Evolutionary conservation across 2,888 invertebrate species (phyloP).

Genomic region (Eristalis pertinax): DNA sequence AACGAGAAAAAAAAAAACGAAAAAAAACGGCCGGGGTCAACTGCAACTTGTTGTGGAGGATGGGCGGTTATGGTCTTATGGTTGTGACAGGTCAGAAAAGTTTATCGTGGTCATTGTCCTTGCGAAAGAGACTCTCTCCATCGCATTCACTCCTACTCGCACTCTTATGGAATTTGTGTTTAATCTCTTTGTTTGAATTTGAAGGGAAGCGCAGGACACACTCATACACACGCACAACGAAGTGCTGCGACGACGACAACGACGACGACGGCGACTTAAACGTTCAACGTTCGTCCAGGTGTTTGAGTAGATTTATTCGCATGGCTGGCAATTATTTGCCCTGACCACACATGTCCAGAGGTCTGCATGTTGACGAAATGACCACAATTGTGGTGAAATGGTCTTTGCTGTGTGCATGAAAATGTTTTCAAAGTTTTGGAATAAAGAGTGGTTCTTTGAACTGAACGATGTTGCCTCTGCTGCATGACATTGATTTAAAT

Average conservation of each 20-base stretch:
- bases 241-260: neutral
- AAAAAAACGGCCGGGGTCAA: slow-evolving; percentile 53
- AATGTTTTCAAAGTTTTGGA: neutral
- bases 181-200: slow-evolving; percentile 59
- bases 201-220: neutral
- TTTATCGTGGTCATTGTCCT: slow-evolving; percentile 62
- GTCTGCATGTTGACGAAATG: neutral
- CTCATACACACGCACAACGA: neutral
- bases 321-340: slow-evolving; percentile 62
- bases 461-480: no score
- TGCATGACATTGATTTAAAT: no score
- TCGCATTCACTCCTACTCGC: neutral
- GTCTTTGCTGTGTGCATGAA: neutral
- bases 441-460: no score
- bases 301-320: slow-evolving; percentile 64
- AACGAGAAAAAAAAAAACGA: slow-evolving; percentile 9
- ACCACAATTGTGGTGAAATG: neutral
- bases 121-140: neutral
- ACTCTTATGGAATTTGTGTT: neutral
- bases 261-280: neutral
- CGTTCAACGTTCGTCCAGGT: slow-evolving; percentile 28
- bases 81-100: slow-evolving; percentile 56
- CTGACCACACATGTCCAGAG: slow-evolving; percentile 56
- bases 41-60: neutral
- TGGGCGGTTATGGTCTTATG: neutral